Evolutionary conservation across 2,113 vertebrate species (phyloP), one percentile per base, ranked within the genome.

Genomic region (Nerophis ophidion): DNA sequence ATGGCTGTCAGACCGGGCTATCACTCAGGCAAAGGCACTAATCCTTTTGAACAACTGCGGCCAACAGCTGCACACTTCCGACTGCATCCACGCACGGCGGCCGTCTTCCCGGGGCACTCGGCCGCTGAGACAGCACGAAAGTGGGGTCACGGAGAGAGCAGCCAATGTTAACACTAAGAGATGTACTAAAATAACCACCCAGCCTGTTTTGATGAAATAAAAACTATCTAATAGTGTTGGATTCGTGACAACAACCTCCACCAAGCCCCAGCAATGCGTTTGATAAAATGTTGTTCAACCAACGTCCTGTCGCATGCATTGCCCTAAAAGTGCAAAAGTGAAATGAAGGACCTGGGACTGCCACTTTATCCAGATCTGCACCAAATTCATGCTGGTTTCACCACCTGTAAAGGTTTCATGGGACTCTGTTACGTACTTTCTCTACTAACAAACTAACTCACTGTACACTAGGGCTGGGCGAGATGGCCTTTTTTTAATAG

Each of bases 61-160:
- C 80, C 68, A 76, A 74, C 83, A 84, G 85, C 83, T 86, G 83
- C 77, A 77, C 76, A 72, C 77, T 64, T 79, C 74, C 81, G 78
- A 79, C 81, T 61, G 34, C 77, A 60, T 58, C 56, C 65, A 68
- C 56, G 11, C 40, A 76, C 74, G 16, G 40, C 71, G 50, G 71
- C 51, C 47, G 71, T 70, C 67, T 62, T 73, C 65, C 61, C 35
- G 60, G 53, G 74, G 71, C 76, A 44, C 12, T 14, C 36, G 48
- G 61, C 47, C 77, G 52, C n/a, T 0, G 61, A 72, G 66, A 57
- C 17, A 12, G 11, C 63, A 81, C 68, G 60, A 65, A 52, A 42
- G 40, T 42, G 48, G 74, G 61, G 70, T 76, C 76, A 65, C 44
- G 47, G 33, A 62, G 63, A 61, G 61, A 60, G 15, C 26, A 45